Base-by-base conservation (phyloP, 2,888 invertebrate genomes). In the Suillia variegata region DNA sequence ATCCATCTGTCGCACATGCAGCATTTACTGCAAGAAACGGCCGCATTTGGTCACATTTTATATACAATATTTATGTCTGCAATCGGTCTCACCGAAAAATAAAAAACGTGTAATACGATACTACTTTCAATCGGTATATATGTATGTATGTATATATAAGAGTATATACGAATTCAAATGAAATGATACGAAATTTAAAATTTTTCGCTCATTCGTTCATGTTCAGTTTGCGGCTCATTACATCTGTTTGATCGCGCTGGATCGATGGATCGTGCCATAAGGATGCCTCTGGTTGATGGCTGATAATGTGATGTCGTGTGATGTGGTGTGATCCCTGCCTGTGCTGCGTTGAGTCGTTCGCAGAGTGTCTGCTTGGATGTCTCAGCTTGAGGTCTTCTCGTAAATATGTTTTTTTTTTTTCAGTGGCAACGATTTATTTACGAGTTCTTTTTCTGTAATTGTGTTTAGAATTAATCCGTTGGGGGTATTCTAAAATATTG, bases 11-110 rank as follows among this genome's bases (percentile, higher is more conserved):
- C 45, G 45, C 45, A 45, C 45, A 45, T 45, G 45, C 45, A n/a
- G n/a, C n/a, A 20, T 13, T 4, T 8, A 38, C 45, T 17, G 18
- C 18, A 3, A 57, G 55, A 22, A 22, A 59, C 67, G 60, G 67
- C 64, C 74, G 66, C 71, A 71, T 70, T 73, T 73, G 70, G 75
- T 73, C 71, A 74, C 70, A 75, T 67, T 73, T 73, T 73, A 70
- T 70, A 70, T 71, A 58, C 66, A 73, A 72, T n/a, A 73, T 71
- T 72, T 69, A 12, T 34, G 31, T 13, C 53, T 53, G 54, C n/a
- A n/a, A n/a, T n/a, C n/a, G n/a, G n/a, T n/a, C n/a, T n/a, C n/a
- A n/a, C n/a, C n/a, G n/a, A n/a, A n/a, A n/a, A n/a, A n/a, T n/a
- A n/a, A n/a, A n/a, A n/a, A n/a, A 13, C 20, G 20, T 6, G 45